Percentiles rank a stretch among this genome's conserved stretches.
Evolutionary conservation across 2,888 invertebrate genomes (phyloP).

Genomic region (Metalampra italica): DNA sequence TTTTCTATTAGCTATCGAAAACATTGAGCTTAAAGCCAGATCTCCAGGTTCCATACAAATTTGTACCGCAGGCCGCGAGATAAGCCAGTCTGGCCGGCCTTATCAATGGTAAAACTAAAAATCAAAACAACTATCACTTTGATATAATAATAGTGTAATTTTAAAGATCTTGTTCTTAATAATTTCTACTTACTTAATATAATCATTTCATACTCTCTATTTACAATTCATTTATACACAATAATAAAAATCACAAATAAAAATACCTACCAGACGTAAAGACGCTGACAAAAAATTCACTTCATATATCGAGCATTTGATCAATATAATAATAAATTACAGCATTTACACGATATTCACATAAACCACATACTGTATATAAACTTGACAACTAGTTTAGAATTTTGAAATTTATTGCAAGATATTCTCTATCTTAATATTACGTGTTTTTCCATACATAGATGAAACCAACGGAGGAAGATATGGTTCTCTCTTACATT

Average conservation of each 20-base stretch:
- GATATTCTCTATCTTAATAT: too few species aligned
- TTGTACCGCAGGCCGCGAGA: too few species aligned
- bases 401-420: too few species aligned
- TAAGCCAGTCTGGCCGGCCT: too few species aligned
- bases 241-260: constrained; percentile 30
- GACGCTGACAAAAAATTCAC: constrained; percentile 32
- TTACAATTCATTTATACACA: constrained; percentile 60
- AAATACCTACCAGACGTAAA: constrained; percentile 46
- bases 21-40: too few species aligned
- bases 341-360: constrained; percentile 36
- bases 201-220: constrained; percentile 43
- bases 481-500: too few species aligned
- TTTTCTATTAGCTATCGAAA: too few species aligned
- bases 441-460: too few species aligned
- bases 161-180: constrained; percentile 64
- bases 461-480: too few species aligned
- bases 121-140: not conserved
- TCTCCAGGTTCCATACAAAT: too few species aligned
- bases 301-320: constrained; percentile 25
- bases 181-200: constrained; percentile 46
- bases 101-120: too few species aligned
- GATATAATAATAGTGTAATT: constrained; percentile 46
- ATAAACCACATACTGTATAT: constrained; percentile 9
- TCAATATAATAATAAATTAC: constrained; percentile 24
- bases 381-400: too few species aligned